Percentiles rank a stretch among this genome's conserved stretches.
Conservation (phyloP, 2,113 vertebrate species). For the Triplophysa rosa region DNA sequence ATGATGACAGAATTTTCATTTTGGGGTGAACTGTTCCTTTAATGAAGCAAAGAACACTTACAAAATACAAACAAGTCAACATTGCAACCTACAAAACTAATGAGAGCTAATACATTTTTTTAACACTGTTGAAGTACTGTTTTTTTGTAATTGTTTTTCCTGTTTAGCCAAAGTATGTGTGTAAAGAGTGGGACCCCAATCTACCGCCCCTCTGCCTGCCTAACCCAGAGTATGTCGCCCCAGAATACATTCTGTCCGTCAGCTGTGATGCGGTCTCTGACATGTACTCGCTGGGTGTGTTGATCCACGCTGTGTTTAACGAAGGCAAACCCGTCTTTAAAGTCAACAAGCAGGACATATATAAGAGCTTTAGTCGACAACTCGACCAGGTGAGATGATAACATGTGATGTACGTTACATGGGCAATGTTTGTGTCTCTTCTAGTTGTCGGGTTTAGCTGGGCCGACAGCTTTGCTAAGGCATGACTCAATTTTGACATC, state of each 20-base stretch:
- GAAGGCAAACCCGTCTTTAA: constrained; percentile 96
- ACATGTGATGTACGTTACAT: neutral
- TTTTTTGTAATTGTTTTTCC: neutral
- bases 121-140: too few species aligned
- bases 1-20: too few species aligned
- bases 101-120: too few species aligned
- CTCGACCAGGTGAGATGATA: constrained; percentile 87
- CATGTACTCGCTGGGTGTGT: constrained; percentile 95
- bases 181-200: constrained; percentile 98
- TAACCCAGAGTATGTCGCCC: constrained; percentile 96
- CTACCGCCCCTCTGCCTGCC: constrained; percentile 94
- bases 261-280: constrained; percentile 97
- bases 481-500: too few species aligned
- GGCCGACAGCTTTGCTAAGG: too few species aligned
- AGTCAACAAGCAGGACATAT: constrained; percentile 97
- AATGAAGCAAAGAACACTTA: too few species aligned
- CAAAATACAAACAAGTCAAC: too few species aligned
- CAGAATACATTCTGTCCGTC: constrained; percentile 97
- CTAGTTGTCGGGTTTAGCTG: too few species aligned
- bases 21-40: too few species aligned
- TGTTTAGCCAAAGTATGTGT: constrained; percentile 85
- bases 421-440: too few species aligned
- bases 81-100: too few species aligned
- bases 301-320: constrained; percentile 94
- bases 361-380: constrained; percentile 97